These are phyloP conservation scores for Agrotis exclamationis DNA, from an alignment of 2,888 invertebrate genomes.

Conservation along the genomic window DNA sequence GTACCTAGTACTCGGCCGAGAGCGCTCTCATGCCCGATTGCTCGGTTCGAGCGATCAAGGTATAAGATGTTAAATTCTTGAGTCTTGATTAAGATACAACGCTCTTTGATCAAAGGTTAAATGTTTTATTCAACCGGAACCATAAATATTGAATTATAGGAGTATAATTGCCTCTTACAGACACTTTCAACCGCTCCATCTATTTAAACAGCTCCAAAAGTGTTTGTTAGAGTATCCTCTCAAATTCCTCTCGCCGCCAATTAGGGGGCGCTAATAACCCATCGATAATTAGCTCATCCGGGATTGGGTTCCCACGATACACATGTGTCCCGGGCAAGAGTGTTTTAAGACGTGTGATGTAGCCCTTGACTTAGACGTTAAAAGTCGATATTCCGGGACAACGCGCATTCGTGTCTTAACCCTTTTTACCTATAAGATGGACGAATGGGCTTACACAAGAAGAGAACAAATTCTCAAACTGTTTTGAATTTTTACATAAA, in stretches of 20 bases:
- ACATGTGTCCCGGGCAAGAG: conserved; percentile 38
- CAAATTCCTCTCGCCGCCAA: conserved; percentile 43
- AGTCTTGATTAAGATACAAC: neutral
- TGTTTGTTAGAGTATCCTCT: conserved; percentile 41
- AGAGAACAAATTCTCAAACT: too few relatives aligned
- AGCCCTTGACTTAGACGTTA: conserved; percentile 15
- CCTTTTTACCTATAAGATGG: neutral
- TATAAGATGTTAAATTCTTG: too few relatives aligned
- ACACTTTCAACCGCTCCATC: conserved; percentile 12
- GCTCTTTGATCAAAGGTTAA: neutral
- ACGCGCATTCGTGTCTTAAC: neutral
- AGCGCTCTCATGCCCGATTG: too few relatives aligned
- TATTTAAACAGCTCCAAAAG: conserved; percentile 31
- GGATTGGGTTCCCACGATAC: conserved; percentile 56
- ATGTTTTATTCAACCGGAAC: neutral
- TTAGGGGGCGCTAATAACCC: conserved; percentile 54
- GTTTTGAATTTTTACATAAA: too few relatives aligned
- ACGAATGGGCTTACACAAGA: neutral
- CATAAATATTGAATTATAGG: neutral
- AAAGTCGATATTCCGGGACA: conserved; percentile 13
- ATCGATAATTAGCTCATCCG: conserved; percentile 62
- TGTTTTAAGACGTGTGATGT: conserved; percentile 18
- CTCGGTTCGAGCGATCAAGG: neutral
- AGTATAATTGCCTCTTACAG: conserved; percentile 7
- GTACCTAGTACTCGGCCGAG: too few relatives aligned